Evolutionary conservation across 92 coral and sea anemone genomes (phyloP), one percentile per base, ranked within the genome.

Genomic region (Parazoanthus atlanticus): DNA sequence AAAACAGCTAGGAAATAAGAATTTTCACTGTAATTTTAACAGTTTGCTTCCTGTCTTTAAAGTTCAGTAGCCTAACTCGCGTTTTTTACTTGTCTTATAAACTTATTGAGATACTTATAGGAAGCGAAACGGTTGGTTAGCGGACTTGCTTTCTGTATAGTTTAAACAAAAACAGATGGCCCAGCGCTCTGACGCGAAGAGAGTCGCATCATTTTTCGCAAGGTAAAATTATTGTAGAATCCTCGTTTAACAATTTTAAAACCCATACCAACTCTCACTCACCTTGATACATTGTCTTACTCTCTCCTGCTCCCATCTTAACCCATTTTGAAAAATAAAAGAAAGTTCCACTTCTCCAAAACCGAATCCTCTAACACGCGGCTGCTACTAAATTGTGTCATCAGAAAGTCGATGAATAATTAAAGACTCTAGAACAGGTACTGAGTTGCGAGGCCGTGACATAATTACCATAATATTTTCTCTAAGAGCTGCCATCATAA

Each of bases 231-330:
- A 30, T 28, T 16, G 8, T 3, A 30, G 78, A 28, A 6, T 5
- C 40, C n/a, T 40, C 0, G 7, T 13, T 19, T 43, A 28, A n/a
- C 34, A 5, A 41, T 6, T 67, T 8, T 26, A 15, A 30, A 28
- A 11, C 1, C 26, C 15, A 17, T 58, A 17, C 19, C 4, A 29
- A 66, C 25, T 9, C 34, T 29, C 25, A 40, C 56, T 72, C 54
- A 84, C 87, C 87, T 84, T 84, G 78, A 41, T 70, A 84, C 87
- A 84, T 84, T 46, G 78, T 84, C 19, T 71, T 84, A 21, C 87
- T 84, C 38, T 84, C 87, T 16, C 87, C 29, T 26, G 41, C 74
- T 43, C 87, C 87, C 87, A 84, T 84, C 36, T 84, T 84, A 84
- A 84, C 87, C 78, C 87, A 84, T 84, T 19, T 84, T 84, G 87